Percentiles rank a stretch among this genome's conserved stretches.
Evolutionary conservation across 2,113 vertebrate genomes (phyloP).

Genomic region (Barbus barbus): DNA sequence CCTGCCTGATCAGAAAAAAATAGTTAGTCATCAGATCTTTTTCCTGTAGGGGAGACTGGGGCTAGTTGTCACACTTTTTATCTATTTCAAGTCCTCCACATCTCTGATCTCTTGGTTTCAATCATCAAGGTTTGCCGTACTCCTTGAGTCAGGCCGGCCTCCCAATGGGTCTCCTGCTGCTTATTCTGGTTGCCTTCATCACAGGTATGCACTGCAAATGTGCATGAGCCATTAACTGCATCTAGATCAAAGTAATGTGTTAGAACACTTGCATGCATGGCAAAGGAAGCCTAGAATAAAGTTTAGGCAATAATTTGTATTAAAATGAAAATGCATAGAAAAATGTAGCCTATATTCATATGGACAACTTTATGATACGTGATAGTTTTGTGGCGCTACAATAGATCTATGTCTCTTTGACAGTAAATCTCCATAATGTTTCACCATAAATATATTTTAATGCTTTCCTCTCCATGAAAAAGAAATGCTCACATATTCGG

Average conservation of each 20-base stretch:
- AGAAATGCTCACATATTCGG: not conserved
- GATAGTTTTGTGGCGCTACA: not conserved
- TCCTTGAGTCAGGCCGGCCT: slow-evolving; percentile 93
- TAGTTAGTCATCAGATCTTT: no score
- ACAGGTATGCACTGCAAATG: slow-evolving; percentile 76
- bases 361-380: no score
- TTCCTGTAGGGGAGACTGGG: no score
- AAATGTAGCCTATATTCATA: not conserved
- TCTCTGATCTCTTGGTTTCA: slow-evolving; percentile 14
- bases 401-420: not conserved
- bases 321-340: not conserved
- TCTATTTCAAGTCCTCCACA: not conserved
- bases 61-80: no score
- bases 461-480: not conserved
- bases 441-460: not conserved
- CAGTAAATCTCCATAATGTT: no score
- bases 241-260: not conserved
- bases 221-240: not conserved
- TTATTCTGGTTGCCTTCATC: slow-evolving; percentile 83
- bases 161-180: slow-evolving; percentile 86
- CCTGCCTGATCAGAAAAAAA: not conserved
- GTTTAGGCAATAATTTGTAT: no score
- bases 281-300: not conserved
- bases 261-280: not conserved
- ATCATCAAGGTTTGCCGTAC: slow-evolving; percentile 86